Percentiles rank a stretch among this genome's conserved stretches.
Evolutionary conservation across 2,797 vertebrate genomes (phyloP).

Genomic region (Girardinus metallicus): DNA sequence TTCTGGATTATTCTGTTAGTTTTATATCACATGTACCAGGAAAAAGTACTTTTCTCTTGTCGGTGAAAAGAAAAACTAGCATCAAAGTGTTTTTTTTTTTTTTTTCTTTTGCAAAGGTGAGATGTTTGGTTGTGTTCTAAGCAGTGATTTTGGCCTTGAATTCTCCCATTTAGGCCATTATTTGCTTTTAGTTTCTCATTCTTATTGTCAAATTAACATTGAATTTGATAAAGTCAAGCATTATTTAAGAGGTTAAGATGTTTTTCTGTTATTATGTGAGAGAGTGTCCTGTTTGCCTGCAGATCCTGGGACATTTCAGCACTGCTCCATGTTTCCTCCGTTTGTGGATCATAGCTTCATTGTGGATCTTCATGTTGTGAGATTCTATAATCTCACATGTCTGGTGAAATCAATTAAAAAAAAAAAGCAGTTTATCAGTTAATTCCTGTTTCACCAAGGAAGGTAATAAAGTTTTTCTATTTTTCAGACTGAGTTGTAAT

Average conservation of each 20-base stretch:
- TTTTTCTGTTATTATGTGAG: constrained; percentile 1
- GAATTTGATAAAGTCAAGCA: not conserved
- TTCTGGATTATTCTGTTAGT: not conserved
- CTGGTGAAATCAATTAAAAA: not conserved
- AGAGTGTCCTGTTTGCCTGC: not conserved
- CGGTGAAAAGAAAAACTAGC: not conserved
- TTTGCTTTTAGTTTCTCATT: not conserved
- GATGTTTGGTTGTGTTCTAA: not conserved
- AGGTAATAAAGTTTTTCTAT: not conserved
- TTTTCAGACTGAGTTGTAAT: not conserved
- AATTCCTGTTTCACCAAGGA: too few species aligned
- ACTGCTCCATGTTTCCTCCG: not conserved
- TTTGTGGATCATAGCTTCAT: not conserved
- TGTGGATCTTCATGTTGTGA: not conserved
- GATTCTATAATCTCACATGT: not conserved
- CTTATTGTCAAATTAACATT: not conserved
- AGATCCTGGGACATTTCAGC: not conserved
- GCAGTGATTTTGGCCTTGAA: too few species aligned
- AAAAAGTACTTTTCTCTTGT: not conserved
- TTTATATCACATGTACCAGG: not conserved
- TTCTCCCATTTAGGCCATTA: not conserved
- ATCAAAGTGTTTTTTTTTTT: not conserved
- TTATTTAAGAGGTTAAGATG: not conserved
- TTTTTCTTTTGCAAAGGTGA: not conserved
- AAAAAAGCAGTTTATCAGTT: not conserved